These are phyloP conservation scores for Drosophila dunni DNA, from an alignment of 1,140 invertebrate species.

Conservation along the genomic window DNA sequence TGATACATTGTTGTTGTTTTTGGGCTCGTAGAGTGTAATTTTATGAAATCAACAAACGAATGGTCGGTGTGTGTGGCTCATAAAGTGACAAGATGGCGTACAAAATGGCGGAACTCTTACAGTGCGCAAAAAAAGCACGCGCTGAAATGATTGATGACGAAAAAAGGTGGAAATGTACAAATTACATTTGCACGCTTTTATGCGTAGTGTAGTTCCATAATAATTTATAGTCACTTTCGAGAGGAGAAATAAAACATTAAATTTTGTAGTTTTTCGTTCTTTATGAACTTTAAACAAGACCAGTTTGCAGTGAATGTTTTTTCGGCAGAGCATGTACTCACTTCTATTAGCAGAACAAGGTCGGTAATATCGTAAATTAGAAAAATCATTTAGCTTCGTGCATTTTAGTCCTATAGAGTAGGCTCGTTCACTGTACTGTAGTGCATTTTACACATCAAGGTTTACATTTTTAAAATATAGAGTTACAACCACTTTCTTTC, in stretches of 20 bases:
- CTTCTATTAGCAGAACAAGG: background rate
- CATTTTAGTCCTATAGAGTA: too few species aligned
- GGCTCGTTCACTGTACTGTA: too few species aligned
- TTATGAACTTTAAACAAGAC: background rate
- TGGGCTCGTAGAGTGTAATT: conserved; percentile 7
- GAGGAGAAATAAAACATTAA: background rate
- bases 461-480: too few species aligned
- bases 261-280: background rate
- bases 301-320: background rate
- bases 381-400: too few species aligned
- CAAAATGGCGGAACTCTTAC: conserved; percentile 53
- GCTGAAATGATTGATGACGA: conserved; percentile 35
- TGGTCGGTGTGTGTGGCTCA: conserved; percentile 12
- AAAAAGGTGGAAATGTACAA: conserved; percentile 27
- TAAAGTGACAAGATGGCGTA: conserved; percentile 47
- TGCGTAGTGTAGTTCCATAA: background rate
- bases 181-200: conserved; percentile 2
- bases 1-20: conserved; percentile 37
- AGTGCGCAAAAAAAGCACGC: background rate
- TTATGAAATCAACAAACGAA: conserved; percentile 37
- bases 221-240: background rate
- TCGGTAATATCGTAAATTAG: conserved; percentile 5
- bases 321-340: conserved; percentile 1
- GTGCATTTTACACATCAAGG: too few species aligned
- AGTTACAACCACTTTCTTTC: too few species aligned